These are phyloP conservation scores for Psilopogon haemacephalus DNA, from an alignment of 2,113 vertebrate species.

Conservation along the genomic window DNA sequence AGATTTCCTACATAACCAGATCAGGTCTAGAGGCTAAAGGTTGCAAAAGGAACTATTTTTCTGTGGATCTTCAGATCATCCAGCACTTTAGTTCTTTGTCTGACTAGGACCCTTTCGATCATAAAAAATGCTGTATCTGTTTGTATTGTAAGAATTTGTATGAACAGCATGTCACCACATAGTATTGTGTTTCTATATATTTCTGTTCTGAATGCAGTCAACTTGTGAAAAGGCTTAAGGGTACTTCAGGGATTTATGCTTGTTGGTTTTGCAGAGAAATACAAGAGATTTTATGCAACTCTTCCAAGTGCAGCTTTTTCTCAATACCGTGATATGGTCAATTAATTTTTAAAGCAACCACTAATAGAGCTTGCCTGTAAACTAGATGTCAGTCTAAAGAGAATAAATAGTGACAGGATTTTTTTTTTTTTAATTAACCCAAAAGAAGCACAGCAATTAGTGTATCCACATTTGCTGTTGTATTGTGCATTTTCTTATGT, in stretches of 20 bases:
- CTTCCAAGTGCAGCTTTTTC: neutral
- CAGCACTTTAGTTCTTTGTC: neutral
- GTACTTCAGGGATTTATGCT: neutral
- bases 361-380: slow-evolving; percentile 10
- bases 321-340: neutral
- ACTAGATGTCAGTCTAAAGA: neutral
- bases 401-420: slow-evolving; percentile 20
- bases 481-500: neutral
- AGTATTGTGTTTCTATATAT: neutral
- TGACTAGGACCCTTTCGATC: neutral
- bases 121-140: neutral
- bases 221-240: neutral
- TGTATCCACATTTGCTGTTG: neutral
- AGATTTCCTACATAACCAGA: neutral
- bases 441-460: slow-evolving; percentile 6
- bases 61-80: neutral
- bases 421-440: slow-evolving; percentile 38
- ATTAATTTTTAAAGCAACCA: slow-evolving; percentile 51
- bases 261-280: neutral
- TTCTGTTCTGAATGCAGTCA: neutral
- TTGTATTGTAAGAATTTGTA: neutral
- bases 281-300: neutral
- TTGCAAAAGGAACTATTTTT: neutral
- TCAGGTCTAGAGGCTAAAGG: neutral
- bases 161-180: neutral